Evolutionary conservation across 2,113 vertebrate species (phyloP), one percentile per base, ranked within the genome.

Genomic region (Sula dactylatra): DNA sequence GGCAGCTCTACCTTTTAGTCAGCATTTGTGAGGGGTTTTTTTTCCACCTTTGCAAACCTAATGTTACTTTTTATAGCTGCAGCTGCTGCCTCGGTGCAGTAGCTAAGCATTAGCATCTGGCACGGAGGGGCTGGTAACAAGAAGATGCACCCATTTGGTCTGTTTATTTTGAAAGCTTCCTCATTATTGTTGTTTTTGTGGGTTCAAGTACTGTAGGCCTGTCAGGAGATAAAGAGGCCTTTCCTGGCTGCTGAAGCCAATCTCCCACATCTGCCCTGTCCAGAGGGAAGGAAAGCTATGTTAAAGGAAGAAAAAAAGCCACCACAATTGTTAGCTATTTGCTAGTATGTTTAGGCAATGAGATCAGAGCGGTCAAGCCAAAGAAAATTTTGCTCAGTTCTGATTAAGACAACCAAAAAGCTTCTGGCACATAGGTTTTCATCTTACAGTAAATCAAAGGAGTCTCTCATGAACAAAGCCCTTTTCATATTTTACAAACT

Each of bases 361-460:
- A 94, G 82, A 86, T 76, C 74, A 96, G 94, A 94, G 64, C 0
- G n/a, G 78, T 90, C 82, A 93, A 86, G 61, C 59, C 0, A 14
- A 94, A 96, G 79, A 85, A 82, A 94, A 76, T 49, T 77, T 96
- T 92, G 50, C 42, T 97, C 44, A 62, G 59, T 58, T 86, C 92
- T 56, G 49, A 97, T 95, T 72, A 86, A 79, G 90, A 84, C 61
- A 70, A 80, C 56, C 22, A 73, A 86, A 67, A 74, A 45, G 5
- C 66, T 83, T 74, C 85, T 91, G 87, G 91, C 67, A 90, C 62
- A 70, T 58, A 92, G 49, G 74, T 96, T 96, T 93, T 95, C 79
- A 59, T 94, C 88, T 92, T 88, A 83, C 38, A 74, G 88, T 77
- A 96, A 95, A 88, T 92, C 93, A 93, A 96, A 96, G 71, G 45